phyloP scores from a whole-genome alignment of 2,888 invertebrate species.

The Didymodactylos carnosus region DNA sequence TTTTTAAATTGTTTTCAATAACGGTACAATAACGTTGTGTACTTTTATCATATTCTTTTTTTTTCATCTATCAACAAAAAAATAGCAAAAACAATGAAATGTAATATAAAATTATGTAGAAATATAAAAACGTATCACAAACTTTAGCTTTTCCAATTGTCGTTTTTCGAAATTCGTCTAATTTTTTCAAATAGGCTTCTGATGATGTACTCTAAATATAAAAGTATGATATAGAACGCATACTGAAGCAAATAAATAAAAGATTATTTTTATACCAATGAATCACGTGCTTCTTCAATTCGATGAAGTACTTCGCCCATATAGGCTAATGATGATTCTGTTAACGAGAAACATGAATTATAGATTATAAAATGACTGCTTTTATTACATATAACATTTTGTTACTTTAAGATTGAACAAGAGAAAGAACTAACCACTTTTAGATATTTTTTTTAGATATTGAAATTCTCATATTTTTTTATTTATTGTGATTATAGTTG shows the following conservation, averaged over 20 bases:
- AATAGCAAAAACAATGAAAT: slow-evolving; percentile 4
- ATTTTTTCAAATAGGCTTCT: slow-evolving; percentile 18
- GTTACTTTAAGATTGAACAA: too few species aligned
- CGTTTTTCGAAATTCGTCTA: slow-evolving; percentile 77
- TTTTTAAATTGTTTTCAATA: slow-evolving; percentile 76
- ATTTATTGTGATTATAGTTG: too few species aligned
- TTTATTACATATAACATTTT: neutral
- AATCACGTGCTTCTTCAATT: neutral
- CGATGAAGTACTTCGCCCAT: neutral
- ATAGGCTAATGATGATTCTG: neutral
- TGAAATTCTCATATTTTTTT: too few species aligned
- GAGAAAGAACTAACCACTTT: too few species aligned
- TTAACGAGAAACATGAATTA: neutral
- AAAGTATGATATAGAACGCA: too few species aligned
- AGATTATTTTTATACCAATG: neutral
- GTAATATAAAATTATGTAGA: too few species aligned
- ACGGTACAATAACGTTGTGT: slow-evolving; percentile 89
- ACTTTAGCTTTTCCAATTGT: slow-evolving; percentile 87
- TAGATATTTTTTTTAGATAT: too few species aligned
- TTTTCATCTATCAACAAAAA: slow-evolving; percentile 49
- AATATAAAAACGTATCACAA: slow-evolving; percentile 15
- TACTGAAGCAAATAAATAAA: neutral
- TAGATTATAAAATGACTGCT: neutral
- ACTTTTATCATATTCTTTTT: slow-evolving; percentile 93
- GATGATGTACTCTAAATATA: neutral